Evolutionary conservation across 2,888 invertebrate genomes (phyloP), one percentile per base, ranked within the genome.

Genomic region (Hirtodrosophila cameraria): DNA sequence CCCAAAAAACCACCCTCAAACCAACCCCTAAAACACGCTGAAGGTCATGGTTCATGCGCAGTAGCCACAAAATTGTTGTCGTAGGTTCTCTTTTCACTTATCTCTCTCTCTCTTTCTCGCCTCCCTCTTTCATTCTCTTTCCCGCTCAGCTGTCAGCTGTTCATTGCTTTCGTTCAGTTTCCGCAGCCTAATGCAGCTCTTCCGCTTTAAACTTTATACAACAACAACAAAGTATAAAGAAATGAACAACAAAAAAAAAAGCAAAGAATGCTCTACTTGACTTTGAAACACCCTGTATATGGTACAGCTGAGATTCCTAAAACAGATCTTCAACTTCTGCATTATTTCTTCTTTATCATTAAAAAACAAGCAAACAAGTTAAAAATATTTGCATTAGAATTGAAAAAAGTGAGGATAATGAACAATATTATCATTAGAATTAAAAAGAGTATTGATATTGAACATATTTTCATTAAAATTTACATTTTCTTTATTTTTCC

Each of bases 1-100:
- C n/a, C 23, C 6, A 23, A 23, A 58, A 8, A 27, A 2, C n/a
- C 27, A 3, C 12, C 20, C 50, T 20, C n/a, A 35, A 28, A 30
- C 7, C 28, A 28, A 13, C 36, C 28, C 15, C 23, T 4, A n/a
- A 41, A 31, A 18, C 12, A 28, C 28, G 20, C 58, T 87, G 86
- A 89, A 88, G 89, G 88, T 88, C 87, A 88, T 39, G 45, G 48
- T 80, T 71, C 89, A 85, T 87, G 88, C 88, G 88, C 88, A 55
- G 13, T 67, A 16, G 1, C 11, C 12, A 9, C 12, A 9, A 48
- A 62, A 54, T 48, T 84, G 75, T 86, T 86, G 86, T 69, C 72
- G 82, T 84, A 86, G 81, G 81, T 75, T 75, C 78, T 63, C 61
- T 42, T 16, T 4, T 13, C 12, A n/a, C 30, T 11, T 11, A 18